phyloP scores from a whole-genome alignment of 2,113 vertebrate species.

The Tursiops truncatus region DNA sequence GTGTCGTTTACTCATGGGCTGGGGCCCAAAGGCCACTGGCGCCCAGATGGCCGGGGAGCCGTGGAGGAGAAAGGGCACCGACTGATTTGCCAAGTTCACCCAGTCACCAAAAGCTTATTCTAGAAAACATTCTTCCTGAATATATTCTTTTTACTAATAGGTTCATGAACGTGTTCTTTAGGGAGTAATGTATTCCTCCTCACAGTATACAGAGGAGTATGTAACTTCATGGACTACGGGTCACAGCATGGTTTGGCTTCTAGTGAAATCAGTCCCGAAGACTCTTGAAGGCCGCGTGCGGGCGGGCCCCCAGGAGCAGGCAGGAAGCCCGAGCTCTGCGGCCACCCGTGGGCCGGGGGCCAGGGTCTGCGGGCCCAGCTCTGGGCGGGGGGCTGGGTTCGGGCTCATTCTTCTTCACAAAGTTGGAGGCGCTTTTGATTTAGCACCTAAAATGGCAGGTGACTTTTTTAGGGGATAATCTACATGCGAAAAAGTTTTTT shows the following conservation, averaged over 20 bases:
- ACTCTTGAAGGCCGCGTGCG: accelerated
- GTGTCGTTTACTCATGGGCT: not conserved
- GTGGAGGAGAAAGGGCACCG: not conserved
- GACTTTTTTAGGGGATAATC: not conserved
- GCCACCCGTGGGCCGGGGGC: not conserved
- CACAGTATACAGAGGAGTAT: not conserved
- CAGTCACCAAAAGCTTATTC: not conserved
- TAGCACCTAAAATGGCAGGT: not conserved
- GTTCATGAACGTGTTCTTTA: not conserved
- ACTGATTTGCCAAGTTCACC: not conserved
- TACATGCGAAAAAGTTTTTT: not conserved
- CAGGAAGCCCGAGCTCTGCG: not conserved
- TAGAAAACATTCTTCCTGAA: not conserved
- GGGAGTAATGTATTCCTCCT: not conserved
- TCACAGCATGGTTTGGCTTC: not conserved
- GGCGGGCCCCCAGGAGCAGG: not conserved
- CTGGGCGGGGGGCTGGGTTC: not conserved
- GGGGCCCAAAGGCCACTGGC: not conserved
- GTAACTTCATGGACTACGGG: not conserved
- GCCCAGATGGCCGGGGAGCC: not conserved
- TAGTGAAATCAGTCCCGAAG: not conserved
- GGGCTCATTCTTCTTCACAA: not conserved
- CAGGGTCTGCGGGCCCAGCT: not conserved
- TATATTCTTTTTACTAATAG: not conserved
- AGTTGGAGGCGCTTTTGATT: not conserved